phyloP scores from a whole-genome alignment of 1,140 invertebrate genomes.

The Ceratina australensis region DNA sequence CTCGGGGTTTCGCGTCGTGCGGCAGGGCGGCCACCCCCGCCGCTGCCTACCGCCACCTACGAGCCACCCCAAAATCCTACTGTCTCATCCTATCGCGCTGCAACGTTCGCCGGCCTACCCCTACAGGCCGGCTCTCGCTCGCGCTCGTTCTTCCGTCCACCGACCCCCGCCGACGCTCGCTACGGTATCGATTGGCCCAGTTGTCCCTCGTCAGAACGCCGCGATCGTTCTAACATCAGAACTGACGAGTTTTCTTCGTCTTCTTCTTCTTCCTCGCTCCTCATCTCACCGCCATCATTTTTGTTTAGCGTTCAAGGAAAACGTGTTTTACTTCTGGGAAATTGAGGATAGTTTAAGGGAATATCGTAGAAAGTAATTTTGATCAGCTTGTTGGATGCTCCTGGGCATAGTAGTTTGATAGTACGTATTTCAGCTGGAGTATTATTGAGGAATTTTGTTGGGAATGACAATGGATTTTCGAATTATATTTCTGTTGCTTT shows the following conservation, averaged over 20 bases:
- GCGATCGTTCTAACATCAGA: conserved; percentile 60
- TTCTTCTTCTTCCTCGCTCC: conserved; percentile 2
- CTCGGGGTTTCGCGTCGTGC: conserved; percentile 43
- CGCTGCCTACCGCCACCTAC: conserved; percentile 29
- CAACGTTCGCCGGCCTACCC: conserved; percentile 48
- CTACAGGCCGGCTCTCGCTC: conserved; percentile 13
- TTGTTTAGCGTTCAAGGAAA: no score
- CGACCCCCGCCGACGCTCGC: conserved; percentile 56
- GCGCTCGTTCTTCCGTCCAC: conserved; percentile 31
- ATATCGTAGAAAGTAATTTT: no score
- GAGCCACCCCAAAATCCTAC: conserved; percentile 4
- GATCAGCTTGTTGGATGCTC: no score
- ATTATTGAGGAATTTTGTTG: no score
- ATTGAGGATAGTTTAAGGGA: background rate
- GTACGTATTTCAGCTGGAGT: no score
- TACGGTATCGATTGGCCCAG: conserved; percentile 75
- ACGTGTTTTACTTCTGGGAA: no score
- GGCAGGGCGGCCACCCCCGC: conserved; percentile 35
- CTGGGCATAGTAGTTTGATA: no score
- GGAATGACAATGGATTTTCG: no score
- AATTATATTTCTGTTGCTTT: no score
- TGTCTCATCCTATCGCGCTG: conserved; percentile 22
- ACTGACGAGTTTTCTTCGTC: conserved; percentile 38
- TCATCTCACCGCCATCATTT: background rate
- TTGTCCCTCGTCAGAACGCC: conserved; percentile 71